Percentiles rank a stretch among this genome's conserved stretches.
These are phyloP conservation scores for Corythoichthys haematopterus DNA, from an alignment of 2,113 vertebrate species.

Conservation along the genomic window DNA sequence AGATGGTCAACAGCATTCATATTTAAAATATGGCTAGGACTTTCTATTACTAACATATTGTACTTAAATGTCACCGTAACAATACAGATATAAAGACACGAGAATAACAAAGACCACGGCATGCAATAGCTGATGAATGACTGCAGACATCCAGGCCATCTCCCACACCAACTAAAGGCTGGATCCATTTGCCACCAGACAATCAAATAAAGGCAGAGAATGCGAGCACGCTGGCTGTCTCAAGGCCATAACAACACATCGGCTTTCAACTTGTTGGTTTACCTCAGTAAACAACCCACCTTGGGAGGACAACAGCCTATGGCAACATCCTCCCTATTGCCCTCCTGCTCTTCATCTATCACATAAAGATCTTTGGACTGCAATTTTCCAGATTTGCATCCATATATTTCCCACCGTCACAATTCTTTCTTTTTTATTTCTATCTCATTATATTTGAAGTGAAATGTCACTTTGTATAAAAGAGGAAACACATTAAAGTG, in stretches of 20 bases:
- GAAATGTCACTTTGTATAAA: constrained; percentile 4
- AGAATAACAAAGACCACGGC: neutral
- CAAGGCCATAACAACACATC: constrained; percentile 33
- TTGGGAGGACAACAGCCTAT: constrained; percentile 24
- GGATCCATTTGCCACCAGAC: constrained; percentile 33
- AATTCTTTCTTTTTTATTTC: neutral
- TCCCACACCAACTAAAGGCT: constrained; percentile 11
- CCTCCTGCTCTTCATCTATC: constrained; percentile 17
- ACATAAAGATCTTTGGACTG: constrained; percentile 1
- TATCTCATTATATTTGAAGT: constrained; percentile 6
- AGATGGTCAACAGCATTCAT: neutral
- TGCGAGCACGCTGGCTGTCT: constrained; percentile 23
- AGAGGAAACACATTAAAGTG: constrained; percentile 7
- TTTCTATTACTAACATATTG: neutral
- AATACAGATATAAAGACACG: neutral
- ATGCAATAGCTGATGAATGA: neutral
- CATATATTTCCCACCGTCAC: constrained; percentile 7
- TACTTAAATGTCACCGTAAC: neutral
- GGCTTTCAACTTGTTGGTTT: constrained; percentile 44
- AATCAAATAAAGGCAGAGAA: constrained; percentile 37
- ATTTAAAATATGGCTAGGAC: neutral
- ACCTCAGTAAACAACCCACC: constrained; percentile 32
- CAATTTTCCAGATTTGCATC: constrained; percentile 18
- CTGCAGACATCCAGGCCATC: constrained; percentile 4
- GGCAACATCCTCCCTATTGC: constrained; percentile 18